phyloP scores from a whole-genome alignment of 2,113 vertebrate species.

The Hemichromis elongatus region DNA sequence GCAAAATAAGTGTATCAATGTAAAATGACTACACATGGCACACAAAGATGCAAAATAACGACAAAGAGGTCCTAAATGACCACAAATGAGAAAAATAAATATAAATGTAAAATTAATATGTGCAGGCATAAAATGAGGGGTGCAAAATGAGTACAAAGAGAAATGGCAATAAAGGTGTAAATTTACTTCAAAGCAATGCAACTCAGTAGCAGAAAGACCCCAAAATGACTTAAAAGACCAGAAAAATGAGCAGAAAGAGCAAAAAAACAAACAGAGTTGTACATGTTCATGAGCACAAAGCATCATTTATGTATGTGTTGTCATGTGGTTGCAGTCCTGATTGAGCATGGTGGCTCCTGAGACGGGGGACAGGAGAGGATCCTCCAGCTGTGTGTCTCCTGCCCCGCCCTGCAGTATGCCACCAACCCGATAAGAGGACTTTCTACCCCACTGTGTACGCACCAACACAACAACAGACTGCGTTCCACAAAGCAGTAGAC shows the following conservation, averaged over 20 bases:
- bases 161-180: not conserved
- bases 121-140: not conserved
- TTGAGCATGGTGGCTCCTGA: conserved; percentile 36
- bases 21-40: not conserved
- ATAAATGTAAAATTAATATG: not conserved
- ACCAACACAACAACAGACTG: conserved; percentile 32
- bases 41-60: not conserved
- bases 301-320: not conserved
- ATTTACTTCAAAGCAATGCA: not conserved
- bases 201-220: not conserved
- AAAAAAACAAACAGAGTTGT: not conserved
- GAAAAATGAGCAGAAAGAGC: not conserved
- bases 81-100: not conserved
- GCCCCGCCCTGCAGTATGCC: conserved; percentile 18
- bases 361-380: conserved; percentile 10
- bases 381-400: not conserved
- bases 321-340: conserved; percentile 67
- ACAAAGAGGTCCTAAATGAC: not conserved
- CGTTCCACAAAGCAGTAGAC: conserved; percentile 36
- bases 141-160: not conserved
- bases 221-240: not conserved
- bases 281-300: not conserved
- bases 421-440: conserved; percentile 34
- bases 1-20: not conserved
- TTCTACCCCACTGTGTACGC: conserved; percentile 31